Conservation (phyloP, 2,797 vertebrate genomes). For the Ficedula albicollis region DNA sequence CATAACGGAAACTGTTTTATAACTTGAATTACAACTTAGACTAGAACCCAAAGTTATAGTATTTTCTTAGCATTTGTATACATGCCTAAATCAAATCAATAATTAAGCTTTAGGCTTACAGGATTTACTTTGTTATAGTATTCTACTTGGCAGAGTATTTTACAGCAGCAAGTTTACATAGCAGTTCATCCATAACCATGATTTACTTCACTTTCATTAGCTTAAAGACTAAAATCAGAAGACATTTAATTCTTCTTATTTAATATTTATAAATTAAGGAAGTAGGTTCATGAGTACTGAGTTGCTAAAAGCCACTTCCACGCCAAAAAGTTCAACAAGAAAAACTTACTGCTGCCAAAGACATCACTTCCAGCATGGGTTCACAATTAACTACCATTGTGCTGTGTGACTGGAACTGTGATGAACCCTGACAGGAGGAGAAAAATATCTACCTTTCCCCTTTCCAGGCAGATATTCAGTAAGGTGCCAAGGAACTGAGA, state of each 20-base stretch:
- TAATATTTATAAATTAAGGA: slow-evolving; percentile 60
- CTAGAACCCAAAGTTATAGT: neutral
- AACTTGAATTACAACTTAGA: slow-evolving; percentile 1
- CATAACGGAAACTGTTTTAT: neutral
- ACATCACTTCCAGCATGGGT: neutral
- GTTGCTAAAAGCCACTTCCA: slow-evolving; percentile 18
- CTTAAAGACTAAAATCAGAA: slow-evolving; percentile 54
- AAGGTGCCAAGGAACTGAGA: neutral
- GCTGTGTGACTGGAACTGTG: neutral
- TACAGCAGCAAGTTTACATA: slow-evolving; percentile 40
- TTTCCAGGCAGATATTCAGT: neutral
- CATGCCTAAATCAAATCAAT: slow-evolving; percentile 34
- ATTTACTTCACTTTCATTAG: slow-evolving; percentile 48
- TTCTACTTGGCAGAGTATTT: slow-evolving; percentile 29
- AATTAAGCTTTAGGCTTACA: slow-evolving; percentile 24
- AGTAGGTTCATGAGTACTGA: slow-evolving; percentile 8
- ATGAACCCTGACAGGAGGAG: neutral
- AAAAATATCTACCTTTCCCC: neutral
- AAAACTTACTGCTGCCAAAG: slow-evolving; percentile 23
- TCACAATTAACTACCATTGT: slow-evolving; percentile 2
- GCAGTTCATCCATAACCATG: slow-evolving; percentile 23
- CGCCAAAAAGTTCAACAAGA: slow-evolving; percentile 34
- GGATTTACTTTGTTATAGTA: slow-evolving; percentile 27
- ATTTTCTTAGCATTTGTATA: slow-evolving; percentile 36
- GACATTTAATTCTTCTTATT: slow-evolving; percentile 57